Evolutionary conservation across 2,113 vertebrate species (phyloP).

Genomic region (Artemisiospiza belli): DNA sequence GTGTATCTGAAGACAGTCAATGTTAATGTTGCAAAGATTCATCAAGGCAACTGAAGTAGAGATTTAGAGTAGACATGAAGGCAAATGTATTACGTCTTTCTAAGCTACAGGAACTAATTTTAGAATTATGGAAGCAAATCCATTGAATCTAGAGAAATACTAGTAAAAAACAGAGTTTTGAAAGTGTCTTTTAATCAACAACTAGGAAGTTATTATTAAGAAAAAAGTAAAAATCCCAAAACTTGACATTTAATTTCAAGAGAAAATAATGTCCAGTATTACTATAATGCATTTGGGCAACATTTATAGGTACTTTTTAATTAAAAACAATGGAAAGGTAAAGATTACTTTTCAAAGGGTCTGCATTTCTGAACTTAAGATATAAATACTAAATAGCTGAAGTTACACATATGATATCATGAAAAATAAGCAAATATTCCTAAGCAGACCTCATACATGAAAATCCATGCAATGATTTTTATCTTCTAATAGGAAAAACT

Average conservation of each 20-base stretch:
- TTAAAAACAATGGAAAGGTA: background rate
- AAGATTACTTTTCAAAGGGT: background rate
- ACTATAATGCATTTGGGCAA: background rate
- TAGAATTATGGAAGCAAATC: background rate
- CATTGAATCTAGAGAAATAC: background rate
- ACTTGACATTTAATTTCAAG: background rate
- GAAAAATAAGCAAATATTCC: background rate
- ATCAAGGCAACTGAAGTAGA: background rate
- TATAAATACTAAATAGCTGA: background rate
- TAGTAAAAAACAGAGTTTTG: background rate
- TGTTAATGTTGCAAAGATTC: background rate
- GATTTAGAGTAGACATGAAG: background rate
- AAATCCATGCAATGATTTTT: background rate
- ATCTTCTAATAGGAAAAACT: background rate
- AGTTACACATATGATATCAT: background rate
- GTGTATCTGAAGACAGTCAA: background rate
- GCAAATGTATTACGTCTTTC: fast-evolving
- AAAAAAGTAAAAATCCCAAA: background rate
- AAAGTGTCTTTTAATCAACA: background rate
- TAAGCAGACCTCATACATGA: background rate
- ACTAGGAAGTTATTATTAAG: background rate
- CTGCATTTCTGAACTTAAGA: background rate
- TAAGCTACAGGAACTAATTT: background rate
- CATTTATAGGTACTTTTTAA: background rate
- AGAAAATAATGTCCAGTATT: background rate